phyloP scores from a whole-genome alignment of 2,888 invertebrate species.

The Megaustenia siamemsis region DNA sequence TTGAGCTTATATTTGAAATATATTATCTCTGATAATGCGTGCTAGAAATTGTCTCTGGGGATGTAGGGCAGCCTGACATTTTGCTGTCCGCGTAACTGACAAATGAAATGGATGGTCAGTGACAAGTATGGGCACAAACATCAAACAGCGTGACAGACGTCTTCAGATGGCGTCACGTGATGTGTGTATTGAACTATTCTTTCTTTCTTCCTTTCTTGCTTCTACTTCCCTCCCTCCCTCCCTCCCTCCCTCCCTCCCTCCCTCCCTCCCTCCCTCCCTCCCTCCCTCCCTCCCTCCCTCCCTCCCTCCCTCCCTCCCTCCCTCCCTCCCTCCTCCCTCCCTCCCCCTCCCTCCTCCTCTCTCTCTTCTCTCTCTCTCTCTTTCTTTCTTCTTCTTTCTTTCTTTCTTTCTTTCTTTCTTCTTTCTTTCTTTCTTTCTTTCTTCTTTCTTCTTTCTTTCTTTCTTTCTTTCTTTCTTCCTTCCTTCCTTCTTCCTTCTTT shows the following conservation, averaged over 20 bases:
- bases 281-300: background rate
- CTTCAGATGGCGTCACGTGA: too few species aligned
- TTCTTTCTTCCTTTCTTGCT: background rate
- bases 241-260: background rate
- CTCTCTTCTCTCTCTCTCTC: background rate
- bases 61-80: too few species aligned
- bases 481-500: background rate
- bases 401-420: background rate
- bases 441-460: background rate
- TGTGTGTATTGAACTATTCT: too few species aligned
- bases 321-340: background rate
- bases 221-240: background rate
- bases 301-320: background rate
- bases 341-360: background rate
- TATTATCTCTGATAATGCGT: too few species aligned
- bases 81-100: too few species aligned
- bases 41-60: too few species aligned
- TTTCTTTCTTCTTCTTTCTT: background rate
- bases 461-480: background rate
- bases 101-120: too few species aligned
- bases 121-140: too few species aligned
- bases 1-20: too few species aligned
- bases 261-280: background rate
- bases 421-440: background rate
- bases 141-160: too few species aligned